Percentiles rank a stretch among this genome's conserved stretches.
Evolutionary conservation across 1,140 invertebrate species (phyloP).

Genomic region (Rhizoglyphus robini): DNA sequence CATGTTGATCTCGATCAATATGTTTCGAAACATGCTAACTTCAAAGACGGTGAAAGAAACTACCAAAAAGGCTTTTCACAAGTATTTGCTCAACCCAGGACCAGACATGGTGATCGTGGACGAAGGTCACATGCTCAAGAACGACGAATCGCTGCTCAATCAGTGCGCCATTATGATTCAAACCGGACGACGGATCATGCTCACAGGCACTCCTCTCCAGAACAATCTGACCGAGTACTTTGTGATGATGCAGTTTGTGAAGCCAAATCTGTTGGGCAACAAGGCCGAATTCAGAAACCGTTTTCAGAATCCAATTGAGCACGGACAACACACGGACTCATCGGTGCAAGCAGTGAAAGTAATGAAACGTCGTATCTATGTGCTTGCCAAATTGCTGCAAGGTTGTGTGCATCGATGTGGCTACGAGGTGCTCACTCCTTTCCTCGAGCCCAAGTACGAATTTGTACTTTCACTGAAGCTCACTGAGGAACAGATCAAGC

Average conservation of each 20-base stretch:
- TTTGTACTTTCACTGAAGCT: conserved; percentile 76
- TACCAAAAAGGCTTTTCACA: conserved; percentile 37
- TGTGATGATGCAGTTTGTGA: conserved; percentile 77
- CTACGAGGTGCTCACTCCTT: conserved; percentile 70
- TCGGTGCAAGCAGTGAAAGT: conserved; percentile 46
- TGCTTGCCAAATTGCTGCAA: conserved; percentile 70
- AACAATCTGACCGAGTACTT: conserved; percentile 91
- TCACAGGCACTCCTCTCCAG: conserved; percentile 91
- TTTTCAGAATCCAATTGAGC: conserved; percentile 37
- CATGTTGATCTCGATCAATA: conserved; percentile 87
- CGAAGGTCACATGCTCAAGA: conserved; percentile 88
- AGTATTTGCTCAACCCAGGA: conserved; percentile 56
- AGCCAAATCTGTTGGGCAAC: conserved; percentile 72
- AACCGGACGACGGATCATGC: conserved; percentile 63
- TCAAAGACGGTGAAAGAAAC: conserved; percentile 45
- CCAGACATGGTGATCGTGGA: conserved; percentile 60
- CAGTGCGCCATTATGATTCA: conserved; percentile 79
- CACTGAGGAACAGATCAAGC: conserved; percentile 68
- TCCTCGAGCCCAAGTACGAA: conserved; percentile 77
- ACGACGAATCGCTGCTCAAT: conserved; percentile 66
- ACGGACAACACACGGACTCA: conserved; percentile 33
- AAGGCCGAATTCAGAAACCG: conserved; percentile 89
- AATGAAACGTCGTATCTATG: conserved; percentile 77
- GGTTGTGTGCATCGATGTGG: conserved; percentile 84
- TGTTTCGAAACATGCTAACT: conserved; percentile 81